These are phyloP conservation scores for Tupaia tana DNA, from an alignment of 2,113 vertebrate genomes.

Conservation along the genomic window DNA sequence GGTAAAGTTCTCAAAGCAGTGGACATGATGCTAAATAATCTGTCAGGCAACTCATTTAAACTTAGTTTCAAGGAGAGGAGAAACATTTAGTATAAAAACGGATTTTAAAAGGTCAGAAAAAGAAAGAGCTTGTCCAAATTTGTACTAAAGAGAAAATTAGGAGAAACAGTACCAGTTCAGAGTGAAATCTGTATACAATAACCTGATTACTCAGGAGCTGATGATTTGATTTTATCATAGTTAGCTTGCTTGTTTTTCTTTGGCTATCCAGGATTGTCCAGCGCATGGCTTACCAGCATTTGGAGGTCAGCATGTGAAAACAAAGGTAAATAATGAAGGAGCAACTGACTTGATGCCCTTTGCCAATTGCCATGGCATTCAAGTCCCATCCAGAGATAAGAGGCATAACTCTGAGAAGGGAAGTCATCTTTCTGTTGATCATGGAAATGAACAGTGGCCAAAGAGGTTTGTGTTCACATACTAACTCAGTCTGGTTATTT, in stretches of 20 bases:
- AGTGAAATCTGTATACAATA: conserved; percentile 54
- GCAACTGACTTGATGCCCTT: neutral
- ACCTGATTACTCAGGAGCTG: neutral
- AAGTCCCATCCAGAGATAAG: neutral
- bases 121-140: conserved; percentile 61
- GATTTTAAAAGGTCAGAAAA: conserved; percentile 73
- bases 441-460: neutral
- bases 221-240: conserved; percentile 25
- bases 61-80: conserved; percentile 50
- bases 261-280: neutral
- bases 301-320: neutral
- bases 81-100: conserved; percentile 68
- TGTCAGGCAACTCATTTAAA: conserved; percentile 57
- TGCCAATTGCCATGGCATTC: neutral
- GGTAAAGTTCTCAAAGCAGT: conserved; percentile 41
- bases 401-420: neutral
- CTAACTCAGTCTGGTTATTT: neutral
- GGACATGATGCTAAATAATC: conserved; percentile 49
- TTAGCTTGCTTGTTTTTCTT: neutral
- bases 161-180: conserved; percentile 21
- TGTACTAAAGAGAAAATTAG: conserved; percentile 50
- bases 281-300: neutral
- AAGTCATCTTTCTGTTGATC: neutral
- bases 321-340: neutral
- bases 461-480: neutral